Evolutionary conservation across 2,113 vertebrate species (phyloP).

Genomic region (Sturnira hondurensis): DNA sequence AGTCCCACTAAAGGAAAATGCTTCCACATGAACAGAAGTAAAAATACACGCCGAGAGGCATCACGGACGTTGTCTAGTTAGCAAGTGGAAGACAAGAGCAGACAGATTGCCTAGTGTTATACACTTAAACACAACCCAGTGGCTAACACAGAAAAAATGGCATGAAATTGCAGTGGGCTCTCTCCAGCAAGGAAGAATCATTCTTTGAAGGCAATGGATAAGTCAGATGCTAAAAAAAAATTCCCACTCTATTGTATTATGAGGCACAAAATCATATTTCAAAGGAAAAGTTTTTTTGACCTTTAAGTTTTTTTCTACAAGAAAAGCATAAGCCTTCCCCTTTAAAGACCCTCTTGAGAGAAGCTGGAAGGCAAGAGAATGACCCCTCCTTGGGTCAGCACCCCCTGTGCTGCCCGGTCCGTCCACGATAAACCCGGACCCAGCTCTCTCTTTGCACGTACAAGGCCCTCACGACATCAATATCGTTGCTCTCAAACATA

Average conservation of each 20-base stretch:
- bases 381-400: rapidly evolving
- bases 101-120: neutral
- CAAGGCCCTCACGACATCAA: no score
- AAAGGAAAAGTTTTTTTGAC: neutral
- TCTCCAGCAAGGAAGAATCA: neutral
- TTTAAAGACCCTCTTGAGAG: neutral
- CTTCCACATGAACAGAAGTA: neutral
- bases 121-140: neutral
- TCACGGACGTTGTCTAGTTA: neutral
- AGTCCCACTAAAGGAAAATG: neutral
- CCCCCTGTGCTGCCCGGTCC: neutral
- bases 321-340: neutral
- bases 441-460: rapidly evolving
- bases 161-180: neutral
- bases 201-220: neutral
- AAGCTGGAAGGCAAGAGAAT: neutral
- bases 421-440: no score
- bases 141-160: neutral
- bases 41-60: neutral
- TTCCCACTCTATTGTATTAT: neutral
- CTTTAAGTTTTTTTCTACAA: neutral
- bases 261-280: neutral
- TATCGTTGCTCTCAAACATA: neutral
- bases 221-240: neutral
- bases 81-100: neutral